phyloP scores from a whole-genome alignment of 1,140 invertebrate genomes.

The Drosophila virilis region DNA sequence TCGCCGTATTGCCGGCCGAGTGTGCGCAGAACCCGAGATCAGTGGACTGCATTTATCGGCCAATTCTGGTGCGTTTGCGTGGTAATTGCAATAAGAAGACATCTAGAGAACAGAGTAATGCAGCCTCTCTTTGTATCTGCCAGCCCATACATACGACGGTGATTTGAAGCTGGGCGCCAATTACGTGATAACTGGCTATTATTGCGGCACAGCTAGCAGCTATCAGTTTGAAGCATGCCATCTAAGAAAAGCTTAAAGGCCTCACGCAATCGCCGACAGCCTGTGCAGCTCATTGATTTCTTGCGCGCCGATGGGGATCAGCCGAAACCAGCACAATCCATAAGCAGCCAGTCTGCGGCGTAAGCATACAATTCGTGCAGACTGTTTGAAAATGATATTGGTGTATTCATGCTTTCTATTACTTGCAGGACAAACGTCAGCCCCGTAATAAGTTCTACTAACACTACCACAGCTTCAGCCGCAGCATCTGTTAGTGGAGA shows the following conservation, averaged over 20 bases:
- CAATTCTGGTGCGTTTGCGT: constrained; percentile 54
- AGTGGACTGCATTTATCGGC: constrained; percentile 48
- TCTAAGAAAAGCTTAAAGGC: constrained; percentile 50
- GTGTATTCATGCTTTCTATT: neutral
- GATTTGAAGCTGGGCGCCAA: constrained; percentile 57
- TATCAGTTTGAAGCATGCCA: constrained; percentile 74
- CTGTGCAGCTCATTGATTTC: constrained; percentile 42
- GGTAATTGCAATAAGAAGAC: constrained; percentile 27
- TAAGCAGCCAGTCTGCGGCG: neutral
- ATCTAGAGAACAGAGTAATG: neutral
- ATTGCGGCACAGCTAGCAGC: constrained; percentile 17
- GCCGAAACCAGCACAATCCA: neutral
- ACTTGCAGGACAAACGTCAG: constrained; percentile 14
- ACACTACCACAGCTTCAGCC: neutral
- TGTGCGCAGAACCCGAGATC: constrained; percentile 47
- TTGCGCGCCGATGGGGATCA: constrained; percentile 19
- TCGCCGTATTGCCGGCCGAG: constrained; percentile 54
- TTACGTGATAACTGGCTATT: constrained; percentile 67
- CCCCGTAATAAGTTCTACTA: neutral
- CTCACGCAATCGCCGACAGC: neutral
- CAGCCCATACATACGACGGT: constrained; percentile 67
- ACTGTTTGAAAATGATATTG: too few species aligned
- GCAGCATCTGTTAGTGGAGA: neutral
- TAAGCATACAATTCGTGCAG: neutral
- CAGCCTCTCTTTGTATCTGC: neutral